Evolutionary conservation across 2,797 vertebrate genomes (phyloP), one percentile per base, ranked within the genome.

Genomic region (Tympanoctomys barrerae): DNA sequence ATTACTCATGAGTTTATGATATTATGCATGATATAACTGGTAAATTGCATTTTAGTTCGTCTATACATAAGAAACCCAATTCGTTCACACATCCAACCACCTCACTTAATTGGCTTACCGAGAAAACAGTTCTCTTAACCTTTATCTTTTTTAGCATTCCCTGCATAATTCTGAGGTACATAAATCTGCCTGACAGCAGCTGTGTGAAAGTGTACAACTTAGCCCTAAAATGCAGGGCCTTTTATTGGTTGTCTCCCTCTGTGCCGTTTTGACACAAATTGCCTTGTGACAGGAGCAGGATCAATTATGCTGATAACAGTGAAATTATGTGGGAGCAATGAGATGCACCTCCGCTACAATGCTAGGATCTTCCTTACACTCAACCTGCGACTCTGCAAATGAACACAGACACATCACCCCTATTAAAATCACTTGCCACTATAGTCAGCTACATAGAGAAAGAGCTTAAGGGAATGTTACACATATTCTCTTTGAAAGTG

Each of bases 251-350:
- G 36, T 90, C 61, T 98, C 70, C 93, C 96, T 98, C 98, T 99
- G 98, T 98, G 98, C 97, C 97, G 94, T 98, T 98, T 97, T 98
- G 97, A 98, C 98, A 98, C 97, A 98, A 98, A 98, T 98, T 99
- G 98, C 98, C 97, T 96, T 82, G 92, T 86, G 84, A 97, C 82
- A 92, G 91, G 46, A 94, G 39, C 33, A 87, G 89, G 54, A 92
- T 95, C 95, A 94, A 85, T 97, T 97, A 95, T 96, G 57, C 75
- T 87, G 75, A 68, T 87, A 91, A 87, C 1, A 87, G 68, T 26
- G 87, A 70, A 88, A 93, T 36, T 94, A 97, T 95, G 98, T 97
- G 96, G 93, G 57, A 94, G 96, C 64, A 94, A 54, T 64, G 85
- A 93, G 73, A 95, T 21, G 6, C 31, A 52, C 24, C 46, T 96